These are phyloP conservation scores for Nixonia krombeini DNA, from an alignment of 1,140 invertebrate genomes.

Conservation along the genomic window DNA sequence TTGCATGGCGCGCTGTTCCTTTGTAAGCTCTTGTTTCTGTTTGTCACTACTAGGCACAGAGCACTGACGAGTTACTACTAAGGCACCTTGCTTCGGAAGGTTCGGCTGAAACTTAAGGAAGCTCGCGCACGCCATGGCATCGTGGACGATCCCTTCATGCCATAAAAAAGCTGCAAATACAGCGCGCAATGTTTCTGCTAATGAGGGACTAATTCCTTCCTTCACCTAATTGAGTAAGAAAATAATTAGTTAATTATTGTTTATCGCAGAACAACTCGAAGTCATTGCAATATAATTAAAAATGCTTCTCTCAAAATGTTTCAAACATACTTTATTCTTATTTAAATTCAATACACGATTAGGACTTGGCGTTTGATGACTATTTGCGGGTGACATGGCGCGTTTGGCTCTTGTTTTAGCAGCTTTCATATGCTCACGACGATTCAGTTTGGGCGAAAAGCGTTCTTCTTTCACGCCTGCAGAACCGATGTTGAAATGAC, in stretches of 20 bases:
- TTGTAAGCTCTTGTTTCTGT: slow-evolving; percentile 68
- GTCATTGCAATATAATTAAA: too few species aligned
- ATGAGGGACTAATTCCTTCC: slow-evolving; percentile 90
- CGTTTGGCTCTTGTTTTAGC: slow-evolving; percentile 74
- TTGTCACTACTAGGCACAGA: slow-evolving; percentile 62
- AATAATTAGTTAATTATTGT: too few species aligned
- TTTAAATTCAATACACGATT: slow-evolving; percentile 58
- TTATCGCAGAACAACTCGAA: too few species aligned
- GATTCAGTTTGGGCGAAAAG: slow-evolving; percentile 76
- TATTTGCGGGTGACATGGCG: slow-evolving; percentile 75
- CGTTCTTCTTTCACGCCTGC: slow-evolving; percentile 73
- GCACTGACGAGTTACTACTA: slow-evolving; percentile 77
- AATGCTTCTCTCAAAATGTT: too few species aligned
- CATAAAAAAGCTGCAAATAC: slow-evolving; percentile 97
- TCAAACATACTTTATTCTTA: slow-evolving; percentile 59
- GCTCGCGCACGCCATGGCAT: slow-evolving; percentile 97
- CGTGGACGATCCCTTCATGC: slow-evolving; percentile 97
- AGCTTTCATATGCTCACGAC: slow-evolving; percentile 74
- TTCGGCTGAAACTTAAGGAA: slow-evolving; percentile 96
- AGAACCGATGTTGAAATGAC: slow-evolving; percentile 77
- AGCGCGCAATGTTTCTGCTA: slow-evolving; percentile 92
- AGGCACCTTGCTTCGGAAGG: slow-evolving; percentile 84
- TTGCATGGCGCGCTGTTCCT: slow-evolving; percentile 78
- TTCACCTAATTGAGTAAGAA: slow-evolving; percentile 76
- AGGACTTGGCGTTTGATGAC: slow-evolving; percentile 63